These are phyloP conservation scores for Acheta domesticus DNA, from an alignment of 2,888 invertebrate genomes.

Conservation along the genomic window DNA sequence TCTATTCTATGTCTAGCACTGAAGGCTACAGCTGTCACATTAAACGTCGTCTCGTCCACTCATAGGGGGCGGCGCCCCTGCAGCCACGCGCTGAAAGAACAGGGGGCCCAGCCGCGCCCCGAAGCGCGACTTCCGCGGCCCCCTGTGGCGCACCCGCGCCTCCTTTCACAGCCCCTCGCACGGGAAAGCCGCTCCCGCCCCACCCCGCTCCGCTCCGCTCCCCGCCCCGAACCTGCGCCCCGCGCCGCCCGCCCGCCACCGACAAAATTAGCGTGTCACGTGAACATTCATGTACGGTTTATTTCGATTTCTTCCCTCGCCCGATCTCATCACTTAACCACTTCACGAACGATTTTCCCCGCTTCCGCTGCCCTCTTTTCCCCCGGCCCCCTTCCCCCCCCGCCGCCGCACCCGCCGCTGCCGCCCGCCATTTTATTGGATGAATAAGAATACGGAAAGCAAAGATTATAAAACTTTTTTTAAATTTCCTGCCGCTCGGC, in stretches of 20 bases:
- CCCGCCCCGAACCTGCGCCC: background rate
- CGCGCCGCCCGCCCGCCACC: background rate
- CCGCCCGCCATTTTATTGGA: background rate
- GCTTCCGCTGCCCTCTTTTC: background rate
- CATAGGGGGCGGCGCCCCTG: too few species aligned
- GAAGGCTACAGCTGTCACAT: too few species aligned
- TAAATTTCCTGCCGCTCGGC: background rate
- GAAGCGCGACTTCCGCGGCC: too few species aligned
- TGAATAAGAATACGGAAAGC: conserved; percentile 10
- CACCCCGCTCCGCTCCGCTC: background rate
- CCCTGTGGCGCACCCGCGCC: background rate
- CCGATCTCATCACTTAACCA: conserved; percentile 18
- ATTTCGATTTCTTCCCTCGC: conserved; percentile 18
- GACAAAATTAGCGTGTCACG: conserved; percentile 18
- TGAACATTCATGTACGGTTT: conserved; percentile 9
- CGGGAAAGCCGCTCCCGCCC: background rate
- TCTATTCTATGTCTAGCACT: too few species aligned
- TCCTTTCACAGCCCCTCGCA: background rate
- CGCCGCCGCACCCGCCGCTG: background rate
- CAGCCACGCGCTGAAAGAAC: too few species aligned
- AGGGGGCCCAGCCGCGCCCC: too few species aligned
- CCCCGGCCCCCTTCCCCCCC: background rate
- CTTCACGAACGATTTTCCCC: conserved; percentile 10
- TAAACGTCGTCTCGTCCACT: too few species aligned
- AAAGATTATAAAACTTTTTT: conserved; percentile 18